Evolutionary conservation across 2,113 vertebrate genomes (phyloP).

Genomic region (Acanthochromis polyacanthus): DNA sequence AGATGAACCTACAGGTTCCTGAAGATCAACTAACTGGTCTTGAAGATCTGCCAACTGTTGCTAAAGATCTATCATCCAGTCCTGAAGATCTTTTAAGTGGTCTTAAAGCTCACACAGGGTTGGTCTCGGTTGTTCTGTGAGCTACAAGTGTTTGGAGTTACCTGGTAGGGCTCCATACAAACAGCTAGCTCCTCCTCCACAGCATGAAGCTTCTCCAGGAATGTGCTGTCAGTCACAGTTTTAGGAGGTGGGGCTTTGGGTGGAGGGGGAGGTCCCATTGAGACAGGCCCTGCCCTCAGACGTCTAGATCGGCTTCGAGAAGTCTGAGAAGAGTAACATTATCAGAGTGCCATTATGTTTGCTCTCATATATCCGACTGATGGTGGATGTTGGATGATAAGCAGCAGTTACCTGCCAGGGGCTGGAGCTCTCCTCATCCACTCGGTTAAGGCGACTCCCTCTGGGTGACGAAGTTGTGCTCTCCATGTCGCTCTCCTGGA

Average conservation of each 20-base stretch:
- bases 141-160: constrained; percentile 47
- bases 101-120: too few species aligned
- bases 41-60: background rate
- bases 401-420: constrained; percentile 74
- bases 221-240: constrained; percentile 86
- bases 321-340: constrained; percentile 33
- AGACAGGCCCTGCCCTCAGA: constrained; percentile 83
- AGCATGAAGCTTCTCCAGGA: constrained; percentile 95
- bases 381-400: too few species aligned
- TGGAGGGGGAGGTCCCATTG: constrained; percentile 95
- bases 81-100: too few species aligned
- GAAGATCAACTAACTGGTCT: background rate
- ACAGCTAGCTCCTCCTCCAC: constrained; percentile 95
- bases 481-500: constrained; percentile 97
- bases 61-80: background rate
- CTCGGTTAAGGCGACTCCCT: constrained; percentile 80
- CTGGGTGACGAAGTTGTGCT: constrained; percentile 92
- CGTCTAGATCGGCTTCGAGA: constrained; percentile 74
- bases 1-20: too few species aligned
- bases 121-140: too few species aligned
- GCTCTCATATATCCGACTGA: too few species aligned
- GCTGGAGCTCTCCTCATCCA: constrained; percentile 85
- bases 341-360: background rate
- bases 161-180: constrained; percentile 93
- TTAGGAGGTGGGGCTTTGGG: constrained; percentile 78